These are phyloP conservation scores for Bradypodion pumilum DNA, from an alignment of 2,797 vertebrate species.

Conservation along the genomic window DNA sequence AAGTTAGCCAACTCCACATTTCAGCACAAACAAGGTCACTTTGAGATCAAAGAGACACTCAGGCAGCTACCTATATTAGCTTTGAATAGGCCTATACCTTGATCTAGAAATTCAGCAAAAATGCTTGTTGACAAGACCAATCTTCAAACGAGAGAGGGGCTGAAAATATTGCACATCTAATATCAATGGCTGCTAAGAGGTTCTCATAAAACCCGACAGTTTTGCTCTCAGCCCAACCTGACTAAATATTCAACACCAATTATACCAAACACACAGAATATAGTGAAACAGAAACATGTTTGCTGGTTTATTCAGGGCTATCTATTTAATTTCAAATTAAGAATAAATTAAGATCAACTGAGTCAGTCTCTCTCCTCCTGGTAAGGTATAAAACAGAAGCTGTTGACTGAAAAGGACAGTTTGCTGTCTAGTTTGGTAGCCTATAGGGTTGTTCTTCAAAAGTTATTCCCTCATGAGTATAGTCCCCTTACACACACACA, in stretches of 20 bases:
- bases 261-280: conserved; percentile 54
- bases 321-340: conserved; percentile 39
- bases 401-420: not conserved
- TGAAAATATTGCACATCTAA: conserved; percentile 1
- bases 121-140: not conserved
- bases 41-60: conserved; percentile 65
- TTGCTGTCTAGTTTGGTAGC: not conserved
- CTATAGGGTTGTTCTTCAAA: not conserved
- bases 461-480: not conserved
- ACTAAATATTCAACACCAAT: conserved; percentile 66
- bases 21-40: conserved; percentile 69
- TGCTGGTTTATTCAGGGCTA: conserved; percentile 48
- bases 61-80: conserved; percentile 54
- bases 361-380: not conserved
- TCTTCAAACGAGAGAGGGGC: conserved; percentile 39
- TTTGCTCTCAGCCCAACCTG: conserved; percentile 49
- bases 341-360: conserved; percentile 61
- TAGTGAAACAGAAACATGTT: conserved; percentile 41
- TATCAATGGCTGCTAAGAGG: conserved; percentile 17
- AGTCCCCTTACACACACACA: not conserved
- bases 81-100: conserved; percentile 29
- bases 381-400: not conserved
- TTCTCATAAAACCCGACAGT: conserved; percentile 51
- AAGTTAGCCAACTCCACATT: conserved; percentile 72
- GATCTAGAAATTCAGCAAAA: conserved; percentile 49